Evolutionary conservation across 2,888 invertebrate genomes (phyloP).

Genomic region (Bimastos eiseni): DNA sequence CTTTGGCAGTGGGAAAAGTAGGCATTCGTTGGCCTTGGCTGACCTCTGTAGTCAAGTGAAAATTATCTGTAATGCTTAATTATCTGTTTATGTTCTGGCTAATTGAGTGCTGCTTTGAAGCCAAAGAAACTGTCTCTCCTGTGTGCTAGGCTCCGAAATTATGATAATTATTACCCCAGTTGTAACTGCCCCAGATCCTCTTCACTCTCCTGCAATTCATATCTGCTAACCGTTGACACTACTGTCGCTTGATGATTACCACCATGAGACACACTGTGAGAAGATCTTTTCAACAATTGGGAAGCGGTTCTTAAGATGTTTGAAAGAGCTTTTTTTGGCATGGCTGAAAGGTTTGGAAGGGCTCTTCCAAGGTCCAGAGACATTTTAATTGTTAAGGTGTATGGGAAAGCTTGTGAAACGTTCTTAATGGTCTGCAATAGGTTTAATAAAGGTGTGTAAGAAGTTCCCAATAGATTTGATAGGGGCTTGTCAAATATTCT

Average conservation of each 20-base stretch:
- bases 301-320: not conserved
- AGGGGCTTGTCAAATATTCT: no score
- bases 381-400: not conserved
- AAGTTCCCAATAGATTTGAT: not conserved
- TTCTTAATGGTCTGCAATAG: not conserved
- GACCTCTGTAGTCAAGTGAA: not conserved
- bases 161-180: not conserved
- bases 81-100: not conserved
- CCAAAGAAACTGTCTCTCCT: not conserved
- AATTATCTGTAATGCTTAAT: not conserved
- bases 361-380: not conserved
- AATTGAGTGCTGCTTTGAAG: not conserved
- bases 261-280: not conserved
- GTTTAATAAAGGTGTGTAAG: not conserved
- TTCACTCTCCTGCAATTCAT: not conserved
- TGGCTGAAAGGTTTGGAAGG: not conserved
- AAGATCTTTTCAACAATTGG: not conserved
- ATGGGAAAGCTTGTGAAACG: not conserved
- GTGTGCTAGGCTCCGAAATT: not conserved
- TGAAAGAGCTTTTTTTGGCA: not conserved
- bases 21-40: not conserved
- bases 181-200: not conserved
- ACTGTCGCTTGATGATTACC: not conserved
- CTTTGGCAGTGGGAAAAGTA: not conserved
- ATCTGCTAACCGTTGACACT: not conserved